Conservation (phyloP, 2,888 invertebrate species). For the Pseudoips prasinana region DNA sequence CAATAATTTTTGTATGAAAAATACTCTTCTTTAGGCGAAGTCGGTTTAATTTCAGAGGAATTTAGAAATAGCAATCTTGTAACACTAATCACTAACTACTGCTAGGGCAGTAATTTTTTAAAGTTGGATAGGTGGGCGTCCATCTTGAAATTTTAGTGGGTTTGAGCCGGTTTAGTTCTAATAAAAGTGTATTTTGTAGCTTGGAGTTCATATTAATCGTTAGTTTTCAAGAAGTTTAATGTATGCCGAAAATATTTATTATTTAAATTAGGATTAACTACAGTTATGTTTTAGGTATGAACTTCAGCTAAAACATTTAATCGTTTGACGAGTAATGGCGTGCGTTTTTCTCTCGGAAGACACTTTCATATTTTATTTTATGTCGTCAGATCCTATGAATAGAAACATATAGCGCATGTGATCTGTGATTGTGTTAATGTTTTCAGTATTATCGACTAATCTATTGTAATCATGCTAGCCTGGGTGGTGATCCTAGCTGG, state of each 20-base stretch:
- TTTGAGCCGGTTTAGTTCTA: slow-evolving; percentile 88
- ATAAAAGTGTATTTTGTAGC: slow-evolving; percentile 79
- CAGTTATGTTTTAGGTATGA: slow-evolving; percentile 89
- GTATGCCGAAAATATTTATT: slow-evolving; percentile 70
- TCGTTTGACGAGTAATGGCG: slow-evolving; percentile 85
- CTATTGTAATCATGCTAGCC: slow-evolving; percentile 33
- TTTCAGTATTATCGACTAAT: slow-evolving; percentile 27
- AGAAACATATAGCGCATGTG: slow-evolving; percentile 43
- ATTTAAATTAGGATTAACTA: slow-evolving; percentile 82
- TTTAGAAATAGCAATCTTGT: too few relatives aligned
- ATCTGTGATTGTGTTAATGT: slow-evolving; percentile 38
- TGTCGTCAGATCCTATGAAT: slow-evolving; percentile 58
- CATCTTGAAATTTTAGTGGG: slow-evolving; percentile 89
- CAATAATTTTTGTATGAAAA: too few relatives aligned
- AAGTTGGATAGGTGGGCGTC: slow-evolving; percentile 86
- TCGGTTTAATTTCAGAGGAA: too few relatives aligned
- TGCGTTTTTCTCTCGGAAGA: slow-evolving; percentile 83
- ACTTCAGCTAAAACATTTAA: slow-evolving; percentile 71
- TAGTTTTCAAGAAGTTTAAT: slow-evolving; percentile 74
- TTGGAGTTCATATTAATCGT: slow-evolving; percentile 67
- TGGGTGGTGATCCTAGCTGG: slow-evolving; percentile 56
- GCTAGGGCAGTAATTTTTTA: slow-evolving; percentile 19
- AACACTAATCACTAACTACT: slow-evolving; percentile 1
- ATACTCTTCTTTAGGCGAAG: too few relatives aligned
- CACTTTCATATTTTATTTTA: slow-evolving; percentile 78